Base-by-base conservation (phyloP, 2,797 vertebrate species). In the Falco novaeseelandiae region DNA sequence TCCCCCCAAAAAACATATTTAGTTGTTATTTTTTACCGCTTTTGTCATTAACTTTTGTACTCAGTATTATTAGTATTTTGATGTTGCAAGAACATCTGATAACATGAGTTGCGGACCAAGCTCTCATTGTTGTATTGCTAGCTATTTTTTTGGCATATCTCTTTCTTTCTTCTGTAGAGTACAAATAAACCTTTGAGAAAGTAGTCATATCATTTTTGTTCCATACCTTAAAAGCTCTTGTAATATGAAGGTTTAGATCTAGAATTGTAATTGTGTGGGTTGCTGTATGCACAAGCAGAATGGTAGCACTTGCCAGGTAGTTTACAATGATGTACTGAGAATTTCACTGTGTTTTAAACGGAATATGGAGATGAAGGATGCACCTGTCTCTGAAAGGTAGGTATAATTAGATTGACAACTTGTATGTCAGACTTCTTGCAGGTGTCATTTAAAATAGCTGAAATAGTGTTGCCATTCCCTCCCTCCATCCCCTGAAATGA, bases 1-100 rank as follows among this genome's bases (percentile, higher is more conserved):
- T 83, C 19, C 25, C 9, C 1, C 0, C 10, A 11, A 65, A 52
- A 79, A 66, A 2, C 3, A 12, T n/a, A 63, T 91, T 62, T 54
- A 10, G 1, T 46, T 78, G 42, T 36, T 80, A 2, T 57, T 86
- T 94, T 95, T 85, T 54, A 32, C 26, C 6, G 3, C 49, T 70
- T 89, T 80, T 87, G 29, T 69, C 66, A 32, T 79, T 91, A 65
- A 62, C 81, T 93, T 93, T 87, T 92, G 18, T 74, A 48, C 18
- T 91, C 30, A 12, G 32, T 71, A 54, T 63, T 88, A 67, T 67
- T 84, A 84, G 42, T 49, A 32, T 89, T 93, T 85, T 85, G 83
- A 54, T 89, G 46, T 57, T 18, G 29, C n/a, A 42, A 61, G 90
- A 89, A 89, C 59, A 93, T 89, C 92, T 90, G 73, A 89, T 95